Conservation (phyloP, 2,888 invertebrate species). For the Glaucopsyche alexis region DNA sequence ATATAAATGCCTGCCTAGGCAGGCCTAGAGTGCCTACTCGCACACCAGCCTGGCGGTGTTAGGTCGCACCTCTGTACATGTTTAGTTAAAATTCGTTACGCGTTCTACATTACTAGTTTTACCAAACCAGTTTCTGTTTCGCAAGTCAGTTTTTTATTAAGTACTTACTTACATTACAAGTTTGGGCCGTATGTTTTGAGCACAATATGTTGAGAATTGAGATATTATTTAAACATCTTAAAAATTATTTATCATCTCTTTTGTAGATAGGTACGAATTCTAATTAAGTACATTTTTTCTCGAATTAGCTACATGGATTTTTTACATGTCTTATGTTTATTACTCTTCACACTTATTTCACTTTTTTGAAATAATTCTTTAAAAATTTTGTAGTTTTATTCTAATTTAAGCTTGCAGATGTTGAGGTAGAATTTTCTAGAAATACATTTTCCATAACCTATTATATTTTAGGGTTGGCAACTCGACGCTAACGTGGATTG, state of each 20-base stretch:
- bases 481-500: background rate
- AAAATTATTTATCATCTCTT: no score
- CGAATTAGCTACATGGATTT: background rate
- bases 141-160: slow-evolving; percentile 43
- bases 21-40: no score
- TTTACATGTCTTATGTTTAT: background rate
- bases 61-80: slow-evolving; percentile 37
- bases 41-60: background rate
- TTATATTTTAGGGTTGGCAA: slow-evolving; percentile 1
- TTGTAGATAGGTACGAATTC: background rate
- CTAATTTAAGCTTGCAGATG: background rate
- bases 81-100: slow-evolving; percentile 53
- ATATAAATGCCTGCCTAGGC: background rate
- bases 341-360: no score
- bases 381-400: background rate
- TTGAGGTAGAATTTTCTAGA: background rate
- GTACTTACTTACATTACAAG: slow-evolving; percentile 12
- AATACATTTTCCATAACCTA: background rate
- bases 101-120: slow-evolving; percentile 50
- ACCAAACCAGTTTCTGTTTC: slow-evolving; percentile 43
- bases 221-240: background rate
- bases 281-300: no score
- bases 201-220: slow-evolving; percentile 12
- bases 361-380: background rate
- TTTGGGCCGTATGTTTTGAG: background rate